Evolutionary conservation across 2,888 invertebrate species (phyloP).

Genomic region (Drosophila putrida): DNA sequence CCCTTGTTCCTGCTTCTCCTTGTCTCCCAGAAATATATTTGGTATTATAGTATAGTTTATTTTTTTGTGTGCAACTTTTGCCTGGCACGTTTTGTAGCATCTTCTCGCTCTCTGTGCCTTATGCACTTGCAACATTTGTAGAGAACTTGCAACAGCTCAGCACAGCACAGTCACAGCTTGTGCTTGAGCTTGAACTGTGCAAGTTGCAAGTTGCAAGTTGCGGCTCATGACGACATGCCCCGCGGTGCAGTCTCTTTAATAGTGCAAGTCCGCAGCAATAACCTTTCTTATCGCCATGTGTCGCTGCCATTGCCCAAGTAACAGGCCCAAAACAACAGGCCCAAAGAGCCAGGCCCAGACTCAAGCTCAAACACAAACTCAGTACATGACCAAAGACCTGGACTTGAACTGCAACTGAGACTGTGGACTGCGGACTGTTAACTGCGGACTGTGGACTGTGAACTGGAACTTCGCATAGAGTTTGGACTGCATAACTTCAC

Average conservation of each 20-base stretch:
- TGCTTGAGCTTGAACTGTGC: slow-evolving; percentile 12
- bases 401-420: slow-evolving; percentile 32
- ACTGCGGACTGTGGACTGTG: not conserved
- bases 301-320: slow-evolving; percentile 38
- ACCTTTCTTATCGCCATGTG: slow-evolving; percentile 73
- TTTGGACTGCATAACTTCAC: slow-evolving; percentile 72
- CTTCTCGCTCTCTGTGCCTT: slow-evolving; percentile 36
- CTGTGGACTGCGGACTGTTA: not conserved
- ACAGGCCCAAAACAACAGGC: slow-evolving; percentile 24
- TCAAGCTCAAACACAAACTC: not conserved
- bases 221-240: slow-evolving; percentile 63
- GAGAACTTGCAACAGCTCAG: slow-evolving; percentile 6
- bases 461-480: slow-evolving; percentile 29
- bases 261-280: slow-evolving; percentile 63
- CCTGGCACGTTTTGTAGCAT: slow-evolving; percentile 57
- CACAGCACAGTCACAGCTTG: slow-evolving; percentile 9
- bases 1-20: not conserved
- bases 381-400: slow-evolving; percentile 61
- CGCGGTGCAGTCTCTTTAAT: slow-evolving; percentile 55
- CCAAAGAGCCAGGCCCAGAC: slow-evolving; percentile 14
- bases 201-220: slow-evolving; percentile 8
- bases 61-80: slow-evolving; percentile 41
- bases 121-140: slow-evolving; percentile 64
- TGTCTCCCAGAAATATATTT: slow-evolving; percentile 35
- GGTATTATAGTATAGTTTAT: slow-evolving; percentile 3